A percentile compares a stretch with the other conserved stretches of the same genome.
Conservation (phyloP, 2,888 invertebrate genomes). For the Pegoplata infirma region DNA sequence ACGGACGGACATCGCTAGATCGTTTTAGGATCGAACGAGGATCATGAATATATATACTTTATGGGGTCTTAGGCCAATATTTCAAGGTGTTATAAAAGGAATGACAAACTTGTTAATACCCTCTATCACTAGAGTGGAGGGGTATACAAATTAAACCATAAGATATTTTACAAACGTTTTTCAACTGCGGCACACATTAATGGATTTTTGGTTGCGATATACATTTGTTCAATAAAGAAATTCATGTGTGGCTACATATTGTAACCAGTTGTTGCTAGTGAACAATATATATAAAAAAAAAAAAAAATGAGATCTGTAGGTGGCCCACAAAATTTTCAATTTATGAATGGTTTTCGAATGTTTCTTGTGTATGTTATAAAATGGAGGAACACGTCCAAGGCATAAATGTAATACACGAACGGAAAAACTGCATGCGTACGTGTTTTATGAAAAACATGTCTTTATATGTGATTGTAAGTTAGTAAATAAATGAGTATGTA, state of each 20-base stretch:
- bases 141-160: no score
- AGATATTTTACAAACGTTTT: no score
- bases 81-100: no score
- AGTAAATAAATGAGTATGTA: not conserved
- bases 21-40: no score
- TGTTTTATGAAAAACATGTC: constrained; percentile 57
- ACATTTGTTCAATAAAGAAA: constrained; percentile 24
- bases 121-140: no score
- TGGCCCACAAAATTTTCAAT: constrained; percentile 50
- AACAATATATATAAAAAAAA: not conserved
- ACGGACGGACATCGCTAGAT: no score
- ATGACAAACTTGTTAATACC: no score
- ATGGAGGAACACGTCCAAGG: constrained; percentile 55
- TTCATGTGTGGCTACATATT: constrained; percentile 42
- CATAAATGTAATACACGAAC: constrained; percentile 61
- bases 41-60: no score
- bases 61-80: no score
- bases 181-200: constrained; percentile 51
- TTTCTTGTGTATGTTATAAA: constrained; percentile 48
- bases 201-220: constrained; percentile 32
- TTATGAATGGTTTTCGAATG: constrained; percentile 40
- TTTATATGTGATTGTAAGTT: constrained; percentile 33
- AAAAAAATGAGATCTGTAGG: constrained; percentile 35
- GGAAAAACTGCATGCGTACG: constrained; percentile 62
- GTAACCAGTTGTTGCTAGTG: constrained; percentile 2